Conservation (phyloP, 2,113 vertebrate species). For the Tyto alba region DNA sequence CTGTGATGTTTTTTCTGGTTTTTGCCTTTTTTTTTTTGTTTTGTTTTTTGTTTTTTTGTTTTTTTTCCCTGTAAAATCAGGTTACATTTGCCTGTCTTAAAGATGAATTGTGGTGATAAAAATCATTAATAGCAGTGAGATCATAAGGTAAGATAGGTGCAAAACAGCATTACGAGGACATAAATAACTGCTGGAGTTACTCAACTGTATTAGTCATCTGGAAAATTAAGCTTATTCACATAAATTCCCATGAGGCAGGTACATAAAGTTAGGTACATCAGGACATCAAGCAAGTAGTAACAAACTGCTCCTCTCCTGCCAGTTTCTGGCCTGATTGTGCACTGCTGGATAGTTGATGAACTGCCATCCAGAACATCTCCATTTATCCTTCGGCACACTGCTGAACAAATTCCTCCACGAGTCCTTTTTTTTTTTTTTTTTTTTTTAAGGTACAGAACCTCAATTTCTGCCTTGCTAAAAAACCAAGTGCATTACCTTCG, state of each 20-base stretch:
- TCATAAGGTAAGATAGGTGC: neutral
- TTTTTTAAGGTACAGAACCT: neutral
- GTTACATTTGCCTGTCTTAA: neutral
- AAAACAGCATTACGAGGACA: neutral
- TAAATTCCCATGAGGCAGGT: accelerated
- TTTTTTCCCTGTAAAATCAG: neutral
- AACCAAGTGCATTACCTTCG: accelerated
- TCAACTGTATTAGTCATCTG: neutral
- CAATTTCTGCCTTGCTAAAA: neutral
- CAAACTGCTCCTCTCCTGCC: no score
- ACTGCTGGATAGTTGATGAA: neutral
- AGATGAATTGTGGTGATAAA: neutral
- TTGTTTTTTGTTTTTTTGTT: no score
- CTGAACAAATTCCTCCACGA: neutral
- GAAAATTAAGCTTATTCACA: neutral
- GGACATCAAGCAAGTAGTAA: accelerated
- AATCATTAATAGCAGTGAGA: neutral
- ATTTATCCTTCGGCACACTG: neutral
- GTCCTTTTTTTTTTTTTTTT: no score
- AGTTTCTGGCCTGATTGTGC: neutral
- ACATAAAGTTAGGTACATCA: neutral
- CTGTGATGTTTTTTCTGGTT: no score
- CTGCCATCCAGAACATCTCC: neutral
- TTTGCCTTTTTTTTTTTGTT: neutral
- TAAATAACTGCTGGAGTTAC: neutral